These are phyloP conservation scores for Morus bassanus DNA, from an alignment of 2,797 vertebrate genomes.

Conservation along the genomic window DNA sequence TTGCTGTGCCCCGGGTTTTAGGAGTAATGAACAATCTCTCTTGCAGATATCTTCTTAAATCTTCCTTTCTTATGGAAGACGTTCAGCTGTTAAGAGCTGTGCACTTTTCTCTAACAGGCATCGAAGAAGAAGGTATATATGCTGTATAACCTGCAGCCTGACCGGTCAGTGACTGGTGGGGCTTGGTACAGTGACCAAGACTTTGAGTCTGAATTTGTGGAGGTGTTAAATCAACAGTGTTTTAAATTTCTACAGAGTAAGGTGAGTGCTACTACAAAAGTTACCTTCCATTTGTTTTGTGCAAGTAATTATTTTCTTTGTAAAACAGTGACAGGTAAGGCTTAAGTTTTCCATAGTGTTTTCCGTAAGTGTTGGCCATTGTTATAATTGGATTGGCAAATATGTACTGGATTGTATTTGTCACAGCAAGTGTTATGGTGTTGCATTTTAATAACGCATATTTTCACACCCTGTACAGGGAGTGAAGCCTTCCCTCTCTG, in stretches of 20 bases:
- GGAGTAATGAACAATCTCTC: background rate
- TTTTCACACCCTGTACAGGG: background rate
- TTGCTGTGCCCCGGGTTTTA: background rate
- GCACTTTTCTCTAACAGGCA: slow-evolving; percentile 76
- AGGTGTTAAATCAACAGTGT: slow-evolving; percentile 97
- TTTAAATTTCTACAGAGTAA: slow-evolving; percentile 97
- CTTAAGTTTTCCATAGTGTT: background rate
- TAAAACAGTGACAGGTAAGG: background rate
- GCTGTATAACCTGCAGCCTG: slow-evolving; percentile 95
- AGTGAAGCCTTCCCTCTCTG: background rate
- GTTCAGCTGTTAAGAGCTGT: background rate
- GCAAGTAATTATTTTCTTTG: background rate
- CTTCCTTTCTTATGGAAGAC: background rate
- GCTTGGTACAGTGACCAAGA: slow-evolving; percentile 99
- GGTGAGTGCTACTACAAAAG: slow-evolving; percentile 70
- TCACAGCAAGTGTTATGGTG: background rate
- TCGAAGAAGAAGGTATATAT: slow-evolving; percentile 99
- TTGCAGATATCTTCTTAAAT: background rate
- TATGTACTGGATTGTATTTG: background rate
- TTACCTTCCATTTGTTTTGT: background rate
- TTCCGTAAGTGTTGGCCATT: background rate
- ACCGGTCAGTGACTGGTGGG: slow-evolving; percentile 93
- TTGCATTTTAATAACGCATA: background rate
- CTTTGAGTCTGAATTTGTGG: slow-evolving; percentile 97
- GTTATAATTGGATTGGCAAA: background rate